Base-by-base conservation (phyloP, 1,140 invertebrate genomes). In the Eueides isabella region DNA sequence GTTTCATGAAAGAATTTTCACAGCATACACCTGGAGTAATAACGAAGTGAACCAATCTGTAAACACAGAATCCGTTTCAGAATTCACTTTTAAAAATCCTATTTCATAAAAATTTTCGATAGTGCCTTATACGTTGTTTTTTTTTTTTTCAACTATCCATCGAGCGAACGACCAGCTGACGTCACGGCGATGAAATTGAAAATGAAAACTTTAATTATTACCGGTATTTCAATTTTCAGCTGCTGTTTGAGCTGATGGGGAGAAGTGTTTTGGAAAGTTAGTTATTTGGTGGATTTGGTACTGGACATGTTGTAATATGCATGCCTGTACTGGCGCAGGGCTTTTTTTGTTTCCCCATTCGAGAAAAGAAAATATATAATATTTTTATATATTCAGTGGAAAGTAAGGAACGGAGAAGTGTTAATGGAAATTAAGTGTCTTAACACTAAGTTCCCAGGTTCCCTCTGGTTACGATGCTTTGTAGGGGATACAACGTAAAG, bases 201-300 rank as follows among this genome's bases (percentile, higher is more conserved):
- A 44, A 44, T 55, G 48, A 26, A 55, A 55, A 44, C 16, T 55
- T 26, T 55, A 55, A 55, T 55, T 55, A 55, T 55, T 55, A 55
- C 48, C 19, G 19, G 23, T 23, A 55, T 55, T 55, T 55, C 19
- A 55, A 55, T 55, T 55, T 26, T 55, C 48, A 55, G 9, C n/a
- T 55, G 48, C 2, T 55, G 7, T 26, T 55, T 55, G 19, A 55
- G 26, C 7, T 55, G 23, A 44, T 44, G 1, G n/a, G 41, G 7
- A 26, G 9, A 12, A 55, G 19, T 12, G 19, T 4, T 55, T 26
- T 7, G 48, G 6, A 44, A 19, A 38, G 14, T 16, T 38, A n/a
- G 5, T 6, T 2, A 14, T 44, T 6, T 48, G n/a, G 41, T 48
- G 7, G 2, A 2, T 48, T 23, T 5, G 14, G 4, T 38, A 38